phyloP scores from a whole-genome alignment of 2,113 vertebrate genomes.

The Macquaria australasica region DNA sequence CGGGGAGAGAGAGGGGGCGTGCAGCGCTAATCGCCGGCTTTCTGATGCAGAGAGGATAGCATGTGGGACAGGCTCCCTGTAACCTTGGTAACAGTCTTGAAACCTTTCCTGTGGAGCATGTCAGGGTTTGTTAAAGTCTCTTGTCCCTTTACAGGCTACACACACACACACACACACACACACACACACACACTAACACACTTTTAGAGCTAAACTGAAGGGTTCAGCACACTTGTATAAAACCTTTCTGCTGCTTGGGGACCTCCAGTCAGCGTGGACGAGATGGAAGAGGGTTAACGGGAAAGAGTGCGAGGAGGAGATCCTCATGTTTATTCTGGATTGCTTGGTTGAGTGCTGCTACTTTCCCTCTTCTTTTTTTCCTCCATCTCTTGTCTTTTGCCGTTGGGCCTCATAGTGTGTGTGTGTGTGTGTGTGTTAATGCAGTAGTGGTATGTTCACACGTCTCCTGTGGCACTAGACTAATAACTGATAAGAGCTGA shows the following conservation, averaged over 20 bases:
- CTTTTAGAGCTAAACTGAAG: constrained; percentile 66
- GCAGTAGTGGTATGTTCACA: constrained; percentile 52
- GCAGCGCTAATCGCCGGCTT: constrained; percentile 52
- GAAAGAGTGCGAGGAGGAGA: constrained; percentile 41
- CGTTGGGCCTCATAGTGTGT: constrained; percentile 29
- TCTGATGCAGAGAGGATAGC: constrained; percentile 83
- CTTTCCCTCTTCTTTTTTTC: background rate
- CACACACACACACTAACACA: constrained; percentile 80
- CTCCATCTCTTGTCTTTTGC: constrained; percentile 29
- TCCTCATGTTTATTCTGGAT: constrained; percentile 81
- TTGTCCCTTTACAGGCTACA: constrained; percentile 71
- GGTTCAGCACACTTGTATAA: constrained; percentile 75
- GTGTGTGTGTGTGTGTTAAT: constrained; percentile 18
- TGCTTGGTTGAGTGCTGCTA: constrained; percentile 45
- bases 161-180: no score
- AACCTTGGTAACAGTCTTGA: constrained; percentile 87
- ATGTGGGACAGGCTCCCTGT: constrained; percentile 86
- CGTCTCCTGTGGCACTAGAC: constrained; percentile 48
- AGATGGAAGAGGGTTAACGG: constrained; percentile 57
- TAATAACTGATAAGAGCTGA: constrained; percentile 66
- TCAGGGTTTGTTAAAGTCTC: constrained; percentile 84
- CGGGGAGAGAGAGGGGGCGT: constrained; percentile 23
- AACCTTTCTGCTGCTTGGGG: constrained; percentile 69
- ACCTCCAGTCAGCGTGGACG: constrained; percentile 63
- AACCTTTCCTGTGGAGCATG: constrained; percentile 82